phyloP scores from a whole-genome alignment of 30 jellyfish, hydroid and myxozoan genomes.

The Cassiopea andromeda region DNA sequence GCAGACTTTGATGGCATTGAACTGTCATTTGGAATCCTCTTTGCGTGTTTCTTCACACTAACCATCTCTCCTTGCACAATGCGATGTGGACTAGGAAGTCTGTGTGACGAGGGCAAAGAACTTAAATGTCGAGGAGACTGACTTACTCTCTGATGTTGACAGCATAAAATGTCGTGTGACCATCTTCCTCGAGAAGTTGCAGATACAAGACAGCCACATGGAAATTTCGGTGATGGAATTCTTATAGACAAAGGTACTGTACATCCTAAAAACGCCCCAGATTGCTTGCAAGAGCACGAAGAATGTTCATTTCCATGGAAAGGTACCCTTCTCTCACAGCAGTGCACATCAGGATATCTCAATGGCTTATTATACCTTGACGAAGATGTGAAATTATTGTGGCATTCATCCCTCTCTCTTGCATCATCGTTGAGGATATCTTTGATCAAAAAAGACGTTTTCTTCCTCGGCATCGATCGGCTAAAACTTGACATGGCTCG shows the following conservation, averaged over 20 bases:
- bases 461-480: constrained; percentile 18
- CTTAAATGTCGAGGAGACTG: constrained; percentile 14
- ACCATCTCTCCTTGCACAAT: constrained; percentile 1
- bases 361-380: background rate
- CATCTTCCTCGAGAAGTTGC: constrained; percentile 21
- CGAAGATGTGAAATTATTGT: background rate
- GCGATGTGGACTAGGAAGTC: constrained; percentile 27
- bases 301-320: background rate
- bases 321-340: background rate
- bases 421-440: constrained; percentile 42
- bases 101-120: constrained; percentile 17
- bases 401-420: background rate
- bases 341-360: background rate
- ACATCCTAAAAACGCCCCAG: constrained; percentile 25
- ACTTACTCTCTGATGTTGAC: constrained; percentile 35
- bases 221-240: constrained; percentile 48
- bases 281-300: constrained; percentile 52
- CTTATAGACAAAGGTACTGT: constrained; percentile 24
- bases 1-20: background rate
- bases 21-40: background rate
- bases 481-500: constrained; percentile 5
- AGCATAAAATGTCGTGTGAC: constrained; percentile 38
- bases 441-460: constrained; percentile 48
- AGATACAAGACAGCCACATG: constrained; percentile 43
- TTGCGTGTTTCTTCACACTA: background rate